Base-by-base conservation (phyloP, 2,113 vertebrate species). In the Alethe diademata region DNA sequence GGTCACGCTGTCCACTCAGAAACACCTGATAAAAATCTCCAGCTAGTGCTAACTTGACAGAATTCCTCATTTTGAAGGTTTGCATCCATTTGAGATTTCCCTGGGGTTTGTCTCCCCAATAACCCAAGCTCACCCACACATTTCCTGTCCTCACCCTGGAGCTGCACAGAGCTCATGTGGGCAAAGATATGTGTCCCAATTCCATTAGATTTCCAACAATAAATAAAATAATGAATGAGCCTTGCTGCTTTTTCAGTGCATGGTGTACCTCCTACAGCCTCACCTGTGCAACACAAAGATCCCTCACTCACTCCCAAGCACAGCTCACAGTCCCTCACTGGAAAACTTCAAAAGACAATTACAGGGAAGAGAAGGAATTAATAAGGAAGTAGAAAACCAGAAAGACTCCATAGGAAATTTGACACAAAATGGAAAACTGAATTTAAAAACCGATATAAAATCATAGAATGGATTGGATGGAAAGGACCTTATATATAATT, bases 41-140 rank as follows among this genome's bases (percentile, higher is more conserved):
- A 90, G 78, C 25, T 0, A 95, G 92, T 92, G 85, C 90, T 93
- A 90, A 88, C 94, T 83, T 53, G 94, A 83, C 78, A 90, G 82
- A 93, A 90, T 83, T 83, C 67, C 78, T 86, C 28, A n/a, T 81
- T 93, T 72, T 31, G 67, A 86, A 93, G 71, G 65, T 69, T 65
- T 93, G 75, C 62, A 88, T 88, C 58, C 75, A 73, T 93, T 57
- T 79, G 67, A 91, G 91, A 88, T 79, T 93, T 92, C 90, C 90
- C 31, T 71, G 67, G 78, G 75, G 67, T 90, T 95, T 91, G 60
- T 62, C 83, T 88, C 94, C 57, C 38, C 40, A 57, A 6, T 10
- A 62, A 14, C 76, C 67, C 56, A 48, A 17, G 38, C 42, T 82
- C 90, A 90, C 87, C 85, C 85, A 90, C 94, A 80, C 31, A 7